Evolutionary conservation across 2,888 invertebrate species (phyloP).

Genomic region (Dolichomitus sp.): DNA sequence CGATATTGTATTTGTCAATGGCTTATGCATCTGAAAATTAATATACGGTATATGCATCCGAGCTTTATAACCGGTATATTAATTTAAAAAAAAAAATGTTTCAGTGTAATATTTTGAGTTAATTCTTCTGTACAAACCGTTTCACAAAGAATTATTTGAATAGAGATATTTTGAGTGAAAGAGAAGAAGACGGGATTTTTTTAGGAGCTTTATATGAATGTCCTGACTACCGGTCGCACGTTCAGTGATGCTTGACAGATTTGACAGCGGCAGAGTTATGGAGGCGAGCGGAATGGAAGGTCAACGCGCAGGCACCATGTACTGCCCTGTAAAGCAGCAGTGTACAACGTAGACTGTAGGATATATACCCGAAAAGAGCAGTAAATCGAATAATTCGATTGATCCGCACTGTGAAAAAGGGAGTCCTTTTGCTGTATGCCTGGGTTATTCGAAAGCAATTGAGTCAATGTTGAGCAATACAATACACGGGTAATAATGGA

Average conservation of each 20-base stretch:
- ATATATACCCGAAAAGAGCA: constrained; percentile 80
- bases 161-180: constrained; percentile 8
- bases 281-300: constrained; percentile 72
- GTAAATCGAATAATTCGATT: constrained; percentile 85
- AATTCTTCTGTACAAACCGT: background rate
- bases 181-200: constrained; percentile 19
- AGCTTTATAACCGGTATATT: too few species aligned
- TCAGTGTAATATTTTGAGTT: too few species aligned
- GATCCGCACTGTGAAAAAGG: constrained; percentile 76
- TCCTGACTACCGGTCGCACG: constrained; percentile 57
- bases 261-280: constrained; percentile 77
- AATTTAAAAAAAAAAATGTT: too few species aligned
- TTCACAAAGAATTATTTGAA: background rate
- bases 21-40: too few species aligned
- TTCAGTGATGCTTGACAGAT: constrained; percentile 73
- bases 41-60: too few species aligned
- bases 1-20: too few species aligned
- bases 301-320: constrained; percentile 65
- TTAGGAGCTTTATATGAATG: constrained; percentile 36
- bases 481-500: constrained; percentile 86
- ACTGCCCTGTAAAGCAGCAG: background rate
- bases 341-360: background rate
- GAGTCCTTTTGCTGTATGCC: constrained; percentile 53
- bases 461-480: constrained; percentile 86
- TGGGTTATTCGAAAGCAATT: constrained; percentile 86